Evolutionary conservation across 2,888 invertebrate species (phyloP).

Genomic region (Bursaphelenchus okinawaensis): DNA sequence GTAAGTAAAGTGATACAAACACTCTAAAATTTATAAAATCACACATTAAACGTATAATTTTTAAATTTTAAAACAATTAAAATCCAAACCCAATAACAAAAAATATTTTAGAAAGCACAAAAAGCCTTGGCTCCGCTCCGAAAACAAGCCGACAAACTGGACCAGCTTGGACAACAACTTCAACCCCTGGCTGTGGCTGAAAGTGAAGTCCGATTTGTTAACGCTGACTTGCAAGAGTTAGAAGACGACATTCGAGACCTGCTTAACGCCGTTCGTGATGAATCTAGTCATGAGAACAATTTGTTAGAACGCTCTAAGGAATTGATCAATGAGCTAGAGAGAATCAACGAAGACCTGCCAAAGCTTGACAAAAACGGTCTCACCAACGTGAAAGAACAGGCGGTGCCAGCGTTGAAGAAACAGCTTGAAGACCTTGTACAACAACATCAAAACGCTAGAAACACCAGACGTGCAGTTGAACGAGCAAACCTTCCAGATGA

Average conservation of each 20-base stretch:
- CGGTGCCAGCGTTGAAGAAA: neutral
- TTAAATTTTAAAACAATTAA: neutral
- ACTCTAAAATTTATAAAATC: too few species aligned
- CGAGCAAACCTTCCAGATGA: neutral
- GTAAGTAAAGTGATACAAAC: too few species aligned
- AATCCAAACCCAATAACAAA: neutral
- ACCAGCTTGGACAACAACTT: conserved; percentile 7
- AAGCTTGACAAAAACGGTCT: neutral
- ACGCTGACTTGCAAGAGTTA: conserved; percentile 15
- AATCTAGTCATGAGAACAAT: neutral
- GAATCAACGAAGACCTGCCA: neutral
- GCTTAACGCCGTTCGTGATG: conserved; percentile 5
- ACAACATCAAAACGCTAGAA: neutral
- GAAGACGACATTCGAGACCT: conserved; percentile 12
- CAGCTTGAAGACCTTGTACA: neutral
- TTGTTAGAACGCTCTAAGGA: neutral
- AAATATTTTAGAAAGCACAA: neutral
- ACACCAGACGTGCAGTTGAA: neutral
- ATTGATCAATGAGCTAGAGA: neutral
- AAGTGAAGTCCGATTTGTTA: conserved; percentile 13
- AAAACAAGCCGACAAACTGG: neutral
- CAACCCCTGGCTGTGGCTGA: conserved; percentile 11
- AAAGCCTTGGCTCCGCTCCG: neutral
- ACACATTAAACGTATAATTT: neutral
- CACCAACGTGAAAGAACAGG: neutral